Evolutionary conservation across 2,888 invertebrate genomes (phyloP), one percentile per base, ranked within the genome.

Genomic region (Sarcophaga variegata): DNA sequence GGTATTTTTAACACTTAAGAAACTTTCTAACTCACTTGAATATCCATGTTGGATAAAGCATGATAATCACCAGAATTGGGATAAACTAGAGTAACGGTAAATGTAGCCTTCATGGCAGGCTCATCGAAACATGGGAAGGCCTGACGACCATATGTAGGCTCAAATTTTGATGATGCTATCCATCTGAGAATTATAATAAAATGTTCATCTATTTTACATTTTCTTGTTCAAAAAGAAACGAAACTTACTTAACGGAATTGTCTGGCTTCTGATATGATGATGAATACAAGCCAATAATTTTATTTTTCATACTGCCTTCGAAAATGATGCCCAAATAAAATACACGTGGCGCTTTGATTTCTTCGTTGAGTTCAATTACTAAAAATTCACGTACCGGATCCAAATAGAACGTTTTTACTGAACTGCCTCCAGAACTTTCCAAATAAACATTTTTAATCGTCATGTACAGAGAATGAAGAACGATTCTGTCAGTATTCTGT

Each of bases 81-180:
- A 91, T 96, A 96, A 22, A 97, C 95, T 25, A 98, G 92, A 49
- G 96, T 96, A 0, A 98, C 95, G 47, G 96, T 95, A 93, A 96
- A 99, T 69, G 96, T 96, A 0, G 99, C 97, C 94, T 99, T 99
- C 92, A 98, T 96, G 60, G 96, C 96, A 0, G 97, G 99, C 91
- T 99, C 98, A 93, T 99, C 99, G 91, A 99, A 98, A 92, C 99
- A 99, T 0, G 99, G 99, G 92, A 97, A 99, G 0, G 98, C 97
- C 94, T 97, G 96, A 45, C 99, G 95, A 0, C 99, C 98, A 93
- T 97, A 97, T 0, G 98, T 98, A 0, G 99, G 98, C 92, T 99
- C 98, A 91, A 99, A 98, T 94, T 99, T 98, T 20, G 98, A 97
- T 0, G 98, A 97, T 6, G 97, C 97, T 92, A 98, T 96, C 81